Evolutionary conservation across 2,888 invertebrate genomes (phyloP).

Genomic region (Nowickia ferox): DNA sequence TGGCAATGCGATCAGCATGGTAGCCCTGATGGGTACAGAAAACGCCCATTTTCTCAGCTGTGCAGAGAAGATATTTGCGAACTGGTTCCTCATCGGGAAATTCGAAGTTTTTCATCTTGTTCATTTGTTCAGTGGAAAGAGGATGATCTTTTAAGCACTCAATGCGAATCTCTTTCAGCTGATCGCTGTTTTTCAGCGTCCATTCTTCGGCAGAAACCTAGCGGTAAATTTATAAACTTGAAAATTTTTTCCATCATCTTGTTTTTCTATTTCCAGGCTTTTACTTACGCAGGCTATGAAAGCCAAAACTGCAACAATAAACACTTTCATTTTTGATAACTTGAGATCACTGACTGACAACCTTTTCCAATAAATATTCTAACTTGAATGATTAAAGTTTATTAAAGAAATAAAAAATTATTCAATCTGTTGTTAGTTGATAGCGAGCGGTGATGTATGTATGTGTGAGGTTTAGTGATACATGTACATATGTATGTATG

Average conservation of each 20-base stretch:
- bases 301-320: constrained; percentile 66
- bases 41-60: constrained; percentile 77
- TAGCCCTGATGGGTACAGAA: constrained; percentile 79
- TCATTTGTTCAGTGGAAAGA: constrained; percentile 74
- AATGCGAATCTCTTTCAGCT: constrained; percentile 77
- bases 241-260: neutral
- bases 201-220: constrained; percentile 78
- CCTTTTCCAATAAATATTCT: constrained; percentile 14
- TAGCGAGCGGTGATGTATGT: neutral
- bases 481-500: too few relatives aligned
- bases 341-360: neutral
- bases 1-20: constrained; percentile 79
- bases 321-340: constrained; percentile 69
- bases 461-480: neutral
- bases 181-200: constrained; percentile 77
- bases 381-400: constrained; percentile 32
- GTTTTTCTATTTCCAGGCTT: neutral
- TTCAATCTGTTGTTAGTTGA: constrained; percentile 1
- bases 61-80: constrained; percentile 78
- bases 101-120: constrained; percentile 76
- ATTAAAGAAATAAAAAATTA: neutral
- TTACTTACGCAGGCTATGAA: constrained; percentile 71
- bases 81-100: constrained; percentile 78
- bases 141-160: constrained; percentile 77
- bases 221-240: constrained; percentile 30